Evolutionary conservation across 2,797 vertebrate genomes (phyloP).

Genomic region (Meriones psammophilus): DNA sequence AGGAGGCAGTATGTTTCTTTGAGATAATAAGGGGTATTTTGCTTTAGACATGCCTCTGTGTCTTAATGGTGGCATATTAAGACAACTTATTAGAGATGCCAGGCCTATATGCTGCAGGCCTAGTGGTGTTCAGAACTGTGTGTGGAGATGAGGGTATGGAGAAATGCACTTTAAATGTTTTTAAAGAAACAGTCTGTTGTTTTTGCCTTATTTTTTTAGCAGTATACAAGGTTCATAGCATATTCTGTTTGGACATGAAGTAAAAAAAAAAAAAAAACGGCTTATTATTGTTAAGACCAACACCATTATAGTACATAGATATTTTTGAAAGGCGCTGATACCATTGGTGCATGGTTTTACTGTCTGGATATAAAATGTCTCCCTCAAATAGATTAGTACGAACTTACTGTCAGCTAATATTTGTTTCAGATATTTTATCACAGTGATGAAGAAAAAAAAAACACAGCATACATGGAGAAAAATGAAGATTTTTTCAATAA

Average conservation of each 20-base stretch:
- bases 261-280: background rate
- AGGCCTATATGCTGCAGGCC: background rate
- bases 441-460: background rate
- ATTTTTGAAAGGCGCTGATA: background rate
- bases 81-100: fast-evolving
- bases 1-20: background rate
- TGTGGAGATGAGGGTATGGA: background rate
- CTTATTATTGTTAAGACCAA: slow-evolving; percentile 5
- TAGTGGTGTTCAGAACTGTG: background rate
- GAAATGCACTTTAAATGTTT: background rate
- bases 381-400: background rate
- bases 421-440: background rate
- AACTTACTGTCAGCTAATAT: background rate
- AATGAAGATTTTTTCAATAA: no score
- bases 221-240: background rate
- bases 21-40: background rate
- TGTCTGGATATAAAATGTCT: background rate
- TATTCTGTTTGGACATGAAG: background rate
- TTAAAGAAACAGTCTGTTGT: background rate
- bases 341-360: background rate
- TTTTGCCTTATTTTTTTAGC: background rate
- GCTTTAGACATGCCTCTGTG: background rate
- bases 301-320: background rate
- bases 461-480: no score
- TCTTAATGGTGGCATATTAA: background rate